Percentiles rank a stretch among this genome's conserved stretches.
Conservation (phyloP, 2,888 invertebrate species). For the Leucania comma region DNA sequence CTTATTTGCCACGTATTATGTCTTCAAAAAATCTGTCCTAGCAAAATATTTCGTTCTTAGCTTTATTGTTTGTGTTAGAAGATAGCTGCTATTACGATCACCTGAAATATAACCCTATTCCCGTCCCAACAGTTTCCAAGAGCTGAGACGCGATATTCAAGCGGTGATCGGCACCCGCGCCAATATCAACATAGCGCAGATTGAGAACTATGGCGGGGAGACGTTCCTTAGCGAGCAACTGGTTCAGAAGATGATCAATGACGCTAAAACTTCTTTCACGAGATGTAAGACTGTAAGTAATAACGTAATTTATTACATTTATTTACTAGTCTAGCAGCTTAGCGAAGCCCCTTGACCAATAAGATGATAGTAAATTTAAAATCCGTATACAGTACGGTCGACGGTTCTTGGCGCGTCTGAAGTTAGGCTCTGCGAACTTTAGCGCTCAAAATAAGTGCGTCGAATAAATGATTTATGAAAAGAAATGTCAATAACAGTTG, state of each 20-base stretch:
- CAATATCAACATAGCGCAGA: constrained; percentile 98
- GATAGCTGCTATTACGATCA: background rate
- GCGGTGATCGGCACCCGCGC: constrained; percentile 97
- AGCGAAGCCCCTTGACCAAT: too few relatives aligned
- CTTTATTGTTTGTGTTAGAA: background rate
- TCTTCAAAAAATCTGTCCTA: background rate
- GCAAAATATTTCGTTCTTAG: background rate
- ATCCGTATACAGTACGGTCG: too few relatives aligned
- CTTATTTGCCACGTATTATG: too few relatives aligned
- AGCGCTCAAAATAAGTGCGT: too few relatives aligned
- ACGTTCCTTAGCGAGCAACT: constrained; percentile 98
- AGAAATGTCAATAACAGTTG: too few relatives aligned
- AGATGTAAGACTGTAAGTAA: constrained; percentile 94
- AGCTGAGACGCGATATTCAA: constrained; percentile 97
- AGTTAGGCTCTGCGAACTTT: too few relatives aligned
- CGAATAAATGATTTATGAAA: too few relatives aligned
- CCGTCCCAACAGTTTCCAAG: constrained; percentile 93
- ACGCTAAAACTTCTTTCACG: constrained; percentile 97
- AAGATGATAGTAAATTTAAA: too few relatives aligned
- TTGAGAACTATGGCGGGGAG: constrained; percentile 99
- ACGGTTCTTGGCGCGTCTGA: too few relatives aligned
- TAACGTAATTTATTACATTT: background rate
- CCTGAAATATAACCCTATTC: background rate
- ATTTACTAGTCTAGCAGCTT: background rate
- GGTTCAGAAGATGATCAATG: constrained; percentile 97